A percentile compares a stretch with the other conserved stretches of the same genome.
Evolutionary conservation across 2,797 vertebrate genomes (phyloP).

Genomic region (Threskiornis aethiopicus): DNA sequence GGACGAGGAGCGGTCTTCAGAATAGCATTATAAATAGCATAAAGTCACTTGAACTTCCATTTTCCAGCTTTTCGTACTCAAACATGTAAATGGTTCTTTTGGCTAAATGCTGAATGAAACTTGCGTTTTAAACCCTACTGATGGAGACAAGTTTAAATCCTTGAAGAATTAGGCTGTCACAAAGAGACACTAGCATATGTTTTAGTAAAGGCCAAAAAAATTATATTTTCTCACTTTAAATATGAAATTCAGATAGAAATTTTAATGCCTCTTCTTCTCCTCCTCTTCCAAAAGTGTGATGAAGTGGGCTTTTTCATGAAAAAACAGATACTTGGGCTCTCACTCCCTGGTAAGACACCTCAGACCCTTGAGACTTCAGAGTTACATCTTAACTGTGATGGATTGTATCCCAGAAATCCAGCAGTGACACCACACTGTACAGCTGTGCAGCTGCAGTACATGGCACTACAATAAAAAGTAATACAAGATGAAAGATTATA

Average conservation of each 20-base stretch:
- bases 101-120: slow-evolving; percentile 30
- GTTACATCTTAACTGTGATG: background rate
- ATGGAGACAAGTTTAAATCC: background rate
- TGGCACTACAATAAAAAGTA: background rate
- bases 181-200: background rate
- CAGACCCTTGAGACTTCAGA: background rate
- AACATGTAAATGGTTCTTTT: slow-evolving; percentile 4
- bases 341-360: background rate
- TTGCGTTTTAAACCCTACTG: background rate
- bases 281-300: background rate
- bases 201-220: background rate
- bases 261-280: background rate
- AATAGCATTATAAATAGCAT: background rate
- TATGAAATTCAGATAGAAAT: background rate
- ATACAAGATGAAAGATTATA: background rate
- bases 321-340: background rate
- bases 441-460: background rate
- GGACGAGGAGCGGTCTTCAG: background rate
- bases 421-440: background rate
- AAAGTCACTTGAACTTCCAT: background rate
- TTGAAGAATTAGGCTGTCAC: slow-evolving; percentile 8
- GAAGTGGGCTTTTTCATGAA: background rate
- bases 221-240: background rate
- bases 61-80: slow-evolving; percentile 15
- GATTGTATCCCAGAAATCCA: background rate